Evolutionary conservation across 2,888 invertebrate genomes (phyloP), one percentile per base, ranked within the genome.

Genomic region (Anoplius nigerrimus): DNA sequence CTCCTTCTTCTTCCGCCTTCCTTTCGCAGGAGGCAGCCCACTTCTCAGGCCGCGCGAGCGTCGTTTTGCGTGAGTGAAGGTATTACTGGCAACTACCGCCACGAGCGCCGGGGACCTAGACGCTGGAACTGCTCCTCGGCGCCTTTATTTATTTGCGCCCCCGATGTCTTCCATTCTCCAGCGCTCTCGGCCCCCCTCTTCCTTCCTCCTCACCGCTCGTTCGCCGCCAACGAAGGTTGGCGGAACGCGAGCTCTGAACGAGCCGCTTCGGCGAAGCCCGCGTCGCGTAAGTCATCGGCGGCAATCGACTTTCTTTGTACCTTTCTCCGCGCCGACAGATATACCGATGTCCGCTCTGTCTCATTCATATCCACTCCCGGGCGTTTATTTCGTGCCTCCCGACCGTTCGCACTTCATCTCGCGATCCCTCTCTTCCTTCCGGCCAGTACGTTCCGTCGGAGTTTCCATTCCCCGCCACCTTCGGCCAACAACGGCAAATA

Each of bases 1-100:
- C 22, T 42, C 13, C 53, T 15, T 11, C 15, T 62, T 63, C 21
- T 55, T 72, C 69, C 46, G 69, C 64, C 64, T 59, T 52, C 42
- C 34, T 46, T 34, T 43, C 43, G 42, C 42, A n/a, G n/a, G n/a
- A n/a, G n/a, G n/a, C n/a, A n/a, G n/a, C 43, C 22, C 34, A 34
- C 34, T 34, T 6, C 34, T 57, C 21, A 60, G 43, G 21, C 46
- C 46, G 46, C 45, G 20, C 21, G 34, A 6, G 48, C 48, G 48
- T 8, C 20, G 48, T 48, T 48, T 34, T 34, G 11, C 34, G 34
- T 34, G 34, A 34, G 34, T 34, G 34, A 34, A 34, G 34, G 34
- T 34, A 34, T 34, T 34, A 34, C 34, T 34, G 34, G 34, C 34
- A 34, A 34, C 34, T 6, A 6, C 34, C 11, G 34, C 34, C 8